Evolutionary conservation across 1,140 invertebrate genomes (phyloP).

Genomic region (Pectinophora gossypiella): DNA sequence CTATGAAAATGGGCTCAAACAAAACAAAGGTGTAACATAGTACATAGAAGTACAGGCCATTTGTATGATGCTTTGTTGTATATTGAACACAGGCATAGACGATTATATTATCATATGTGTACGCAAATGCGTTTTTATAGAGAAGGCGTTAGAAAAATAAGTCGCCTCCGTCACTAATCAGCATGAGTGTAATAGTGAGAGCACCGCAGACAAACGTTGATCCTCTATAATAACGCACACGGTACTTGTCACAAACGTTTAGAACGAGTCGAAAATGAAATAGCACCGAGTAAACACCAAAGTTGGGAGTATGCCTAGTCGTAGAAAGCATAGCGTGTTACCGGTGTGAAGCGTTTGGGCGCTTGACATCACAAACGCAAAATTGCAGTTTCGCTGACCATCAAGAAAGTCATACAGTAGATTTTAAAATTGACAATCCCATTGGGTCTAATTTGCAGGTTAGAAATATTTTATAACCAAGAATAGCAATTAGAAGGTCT

Average conservation of each 20-base stretch:
- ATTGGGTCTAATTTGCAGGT: no score
- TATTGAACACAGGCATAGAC: slow-evolving; percentile 32
- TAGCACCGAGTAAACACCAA: slow-evolving; percentile 63
- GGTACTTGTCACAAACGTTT: slow-evolving; percentile 8
- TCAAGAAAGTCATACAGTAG: no score
- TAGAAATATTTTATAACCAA: no score
- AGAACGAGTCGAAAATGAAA: slow-evolving; percentile 42
- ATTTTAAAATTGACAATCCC: no score
- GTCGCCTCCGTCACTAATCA: no score
- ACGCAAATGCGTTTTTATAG: neutral
- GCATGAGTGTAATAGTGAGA: no score
- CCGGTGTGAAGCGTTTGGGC: no score
- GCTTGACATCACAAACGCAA: no score
- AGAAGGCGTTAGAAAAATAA: no score
- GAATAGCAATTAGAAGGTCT: no score
- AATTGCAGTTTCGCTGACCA: no score
- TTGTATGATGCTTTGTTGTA: slow-evolving; percentile 25
- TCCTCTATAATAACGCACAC: neutral
- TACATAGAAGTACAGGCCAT: slow-evolving; percentile 26
- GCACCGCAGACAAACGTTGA: neutral
- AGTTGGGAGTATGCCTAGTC: slow-evolving; percentile 33
- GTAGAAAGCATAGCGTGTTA: slow-evolving; percentile 43
- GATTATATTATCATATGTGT: neutral
- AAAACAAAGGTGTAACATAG: slow-evolving; percentile 18
- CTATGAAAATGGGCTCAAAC: slow-evolving; percentile 5